These are phyloP conservation scores for Parazoanthus swiftii DNA, from an alignment of 92 coral and sea anemone species.

Conservation along the genomic window DNA sequence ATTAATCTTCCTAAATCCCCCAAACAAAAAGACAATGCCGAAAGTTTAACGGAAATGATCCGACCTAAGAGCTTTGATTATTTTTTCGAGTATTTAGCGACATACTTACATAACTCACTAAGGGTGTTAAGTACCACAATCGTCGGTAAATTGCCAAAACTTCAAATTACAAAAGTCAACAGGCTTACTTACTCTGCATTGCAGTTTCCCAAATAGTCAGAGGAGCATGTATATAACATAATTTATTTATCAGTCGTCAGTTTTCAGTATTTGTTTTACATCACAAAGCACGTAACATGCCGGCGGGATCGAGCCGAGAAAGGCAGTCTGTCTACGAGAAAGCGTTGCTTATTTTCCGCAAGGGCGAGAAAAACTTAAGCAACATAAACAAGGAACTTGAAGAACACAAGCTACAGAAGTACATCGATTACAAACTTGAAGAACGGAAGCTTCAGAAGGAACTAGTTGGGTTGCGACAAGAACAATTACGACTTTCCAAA, in stretches of 20 bases:
- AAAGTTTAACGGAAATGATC: background rate
- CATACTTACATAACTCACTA: background rate
- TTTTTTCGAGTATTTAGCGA: background rate
- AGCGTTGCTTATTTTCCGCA: conserved; percentile 72
- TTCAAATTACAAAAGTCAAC: background rate
- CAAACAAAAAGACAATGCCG: conserved; percentile 20
- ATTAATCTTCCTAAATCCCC: background rate
- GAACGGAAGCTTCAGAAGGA: conserved; percentile 70
- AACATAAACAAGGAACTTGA: conserved; percentile 64
- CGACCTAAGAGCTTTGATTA: background rate
- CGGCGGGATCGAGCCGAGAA: conserved; percentile 53
- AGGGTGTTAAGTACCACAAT: background rate
- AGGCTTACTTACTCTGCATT: too few species aligned
- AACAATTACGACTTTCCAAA: conserved; percentile 62
- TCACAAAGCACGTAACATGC: conserved; percentile 45
- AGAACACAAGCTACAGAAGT: conserved; percentile 58
- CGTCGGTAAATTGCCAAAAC: background rate
- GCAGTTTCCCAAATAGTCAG: too few species aligned
- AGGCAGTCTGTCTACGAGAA: conserved; percentile 80
- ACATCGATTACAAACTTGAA: conserved; percentile 77
- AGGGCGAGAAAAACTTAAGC: conserved; percentile 59
- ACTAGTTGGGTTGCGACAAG: conserved; percentile 61
- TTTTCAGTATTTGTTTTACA: background rate
- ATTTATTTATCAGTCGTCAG: too few species aligned
- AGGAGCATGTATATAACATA: too few species aligned